These are phyloP conservation scores for Hippasteria phrygiana DNA, from an alignment of 53 echinoderm and acorn worm species.

Conservation along the genomic window DNA sequence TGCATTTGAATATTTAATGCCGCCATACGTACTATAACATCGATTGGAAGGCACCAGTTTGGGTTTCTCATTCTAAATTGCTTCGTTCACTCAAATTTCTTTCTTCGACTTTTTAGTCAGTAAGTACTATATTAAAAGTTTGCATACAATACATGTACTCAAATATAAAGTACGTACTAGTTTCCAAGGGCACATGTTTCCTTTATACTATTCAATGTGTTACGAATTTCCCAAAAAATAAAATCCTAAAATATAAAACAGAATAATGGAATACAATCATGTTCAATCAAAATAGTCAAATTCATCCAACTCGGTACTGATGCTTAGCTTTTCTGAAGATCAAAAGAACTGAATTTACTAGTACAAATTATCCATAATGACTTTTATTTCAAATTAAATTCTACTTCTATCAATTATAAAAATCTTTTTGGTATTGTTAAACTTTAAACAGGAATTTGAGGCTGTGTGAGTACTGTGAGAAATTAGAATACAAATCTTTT, in stretches of 20 bases:
- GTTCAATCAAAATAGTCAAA: too few relatives aligned
- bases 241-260: too few relatives aligned
- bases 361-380: background rate
- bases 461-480: background rate
- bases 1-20: constrained; percentile 17
- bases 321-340: too few relatives aligned
- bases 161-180: background rate
- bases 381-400: background rate
- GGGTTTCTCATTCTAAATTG: background rate
- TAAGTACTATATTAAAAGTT: background rate
- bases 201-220: too few relatives aligned
- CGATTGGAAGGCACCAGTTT: constrained; percentile 29
- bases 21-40: background rate
- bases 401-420: background rate
- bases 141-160: constrained; percentile 14
- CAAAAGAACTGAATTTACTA: too few relatives aligned
- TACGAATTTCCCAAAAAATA: too few relatives aligned
- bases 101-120: background rate
- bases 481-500: too few relatives aligned
- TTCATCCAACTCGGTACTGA: too few relatives aligned
- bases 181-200: too few relatives aligned
- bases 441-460: background rate
- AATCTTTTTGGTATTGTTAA: background rate
- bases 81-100: background rate
- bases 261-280: too few relatives aligned